Conservation (phyloP, 2,888 invertebrate genomes). For the Furcula furcula region DNA sequence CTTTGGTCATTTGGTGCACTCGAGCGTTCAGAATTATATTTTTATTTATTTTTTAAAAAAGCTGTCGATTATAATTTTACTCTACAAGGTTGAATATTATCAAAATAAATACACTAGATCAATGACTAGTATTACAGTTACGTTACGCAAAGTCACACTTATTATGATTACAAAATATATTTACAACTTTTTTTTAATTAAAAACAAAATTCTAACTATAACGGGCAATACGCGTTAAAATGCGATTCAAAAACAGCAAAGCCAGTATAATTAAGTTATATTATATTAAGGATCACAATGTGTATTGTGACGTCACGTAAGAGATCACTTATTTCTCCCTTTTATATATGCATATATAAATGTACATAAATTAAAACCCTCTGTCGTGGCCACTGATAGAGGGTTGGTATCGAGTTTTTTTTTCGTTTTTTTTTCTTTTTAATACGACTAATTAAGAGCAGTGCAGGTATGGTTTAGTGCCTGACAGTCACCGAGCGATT, state of each 20-base stretch:
- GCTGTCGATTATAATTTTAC: constrained; percentile 30
- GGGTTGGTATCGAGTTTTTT: constrained; percentile 63
- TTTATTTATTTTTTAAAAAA: constrained; percentile 24
- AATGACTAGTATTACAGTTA: constrained; percentile 78
- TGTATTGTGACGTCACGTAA: constrained; percentile 77
- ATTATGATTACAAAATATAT: constrained; percentile 41
- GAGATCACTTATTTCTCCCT: constrained; percentile 70
- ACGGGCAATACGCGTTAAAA: constrained; percentile 65
- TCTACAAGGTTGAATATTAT: constrained; percentile 40
- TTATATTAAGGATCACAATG: constrained; percentile 62
- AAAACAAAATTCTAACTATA: constrained; percentile 42
- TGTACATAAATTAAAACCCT: constrained; percentile 49
- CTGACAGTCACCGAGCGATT: constrained; percentile 75
- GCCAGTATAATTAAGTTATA: constrained; percentile 44
- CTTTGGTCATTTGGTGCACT: constrained; percentile 58
- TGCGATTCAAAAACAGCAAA: constrained; percentile 61
- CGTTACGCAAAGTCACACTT: constrained; percentile 59
- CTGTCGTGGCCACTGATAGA: constrained; percentile 78
- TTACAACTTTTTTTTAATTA: constrained; percentile 49
- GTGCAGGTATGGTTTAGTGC: constrained; percentile 65
- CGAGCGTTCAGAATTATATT: constrained; percentile 31
- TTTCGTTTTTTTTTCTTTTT: constrained; percentile 49
- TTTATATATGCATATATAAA: constrained; percentile 79
- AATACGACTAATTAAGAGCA: constrained; percentile 68
- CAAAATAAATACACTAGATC: constrained; percentile 78